Evolutionary conservation across 64 coral and sea anemone genomes (phyloP).

Genomic region (Dendrophyllia cribrosa): DNA sequence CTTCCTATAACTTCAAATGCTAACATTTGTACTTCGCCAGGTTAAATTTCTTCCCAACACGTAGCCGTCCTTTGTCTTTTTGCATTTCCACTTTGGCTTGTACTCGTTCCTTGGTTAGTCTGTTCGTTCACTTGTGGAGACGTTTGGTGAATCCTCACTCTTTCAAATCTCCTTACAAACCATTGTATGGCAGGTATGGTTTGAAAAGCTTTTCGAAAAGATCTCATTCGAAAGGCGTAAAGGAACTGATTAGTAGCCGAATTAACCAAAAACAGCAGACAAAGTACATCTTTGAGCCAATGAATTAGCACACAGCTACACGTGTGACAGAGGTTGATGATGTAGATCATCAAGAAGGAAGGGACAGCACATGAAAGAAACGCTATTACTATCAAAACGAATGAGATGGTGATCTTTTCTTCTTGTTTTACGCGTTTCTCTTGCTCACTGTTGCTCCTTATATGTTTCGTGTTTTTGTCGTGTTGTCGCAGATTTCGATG

Average conservation of each 20-base stretch:
- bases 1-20: too few species aligned
- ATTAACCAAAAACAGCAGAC: constrained; percentile 28
- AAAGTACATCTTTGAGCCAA: constrained; percentile 50
- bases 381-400: constrained; percentile 30
- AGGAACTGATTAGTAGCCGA: constrained; percentile 67
- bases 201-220: constrained; percentile 35
- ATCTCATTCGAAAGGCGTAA: constrained; percentile 56
- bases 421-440: constrained; percentile 3
- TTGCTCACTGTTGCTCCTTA: background rate
- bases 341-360: constrained; percentile 38
- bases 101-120: background rate
- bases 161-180: background rate
- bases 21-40: too few species aligned
- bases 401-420: constrained; percentile 15
- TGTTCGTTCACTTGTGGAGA: background rate
- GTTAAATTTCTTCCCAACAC: too few species aligned
- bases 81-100: background rate
- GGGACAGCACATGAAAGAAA: constrained; percentile 38
- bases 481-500: background rate
- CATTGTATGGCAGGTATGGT: constrained; percentile 29
- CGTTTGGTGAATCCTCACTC: background rate
- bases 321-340: constrained; percentile 39
- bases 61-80: too few species aligned
- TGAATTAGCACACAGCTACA: constrained; percentile 43
- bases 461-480: background rate